phyloP scores from a whole-genome alignment of 1,140 invertebrate genomes.

The Pinna nobilis region DNA sequence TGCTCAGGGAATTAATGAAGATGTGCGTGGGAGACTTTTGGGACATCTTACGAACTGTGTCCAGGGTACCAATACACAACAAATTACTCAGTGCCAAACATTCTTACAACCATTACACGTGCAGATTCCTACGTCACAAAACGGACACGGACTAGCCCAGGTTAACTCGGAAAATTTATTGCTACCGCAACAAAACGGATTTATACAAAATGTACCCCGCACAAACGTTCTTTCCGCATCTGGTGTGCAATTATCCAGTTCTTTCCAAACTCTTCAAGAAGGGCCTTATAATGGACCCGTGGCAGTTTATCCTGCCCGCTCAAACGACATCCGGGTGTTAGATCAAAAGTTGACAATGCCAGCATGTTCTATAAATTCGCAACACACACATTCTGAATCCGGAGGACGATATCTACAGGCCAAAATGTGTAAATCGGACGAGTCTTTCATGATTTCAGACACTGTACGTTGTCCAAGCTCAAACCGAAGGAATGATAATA shows the following conservation, averaged over 20 bases:
- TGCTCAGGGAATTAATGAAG: slow-evolving; percentile 88
- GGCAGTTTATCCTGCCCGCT: slow-evolving; percentile 7
- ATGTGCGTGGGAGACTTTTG: slow-evolving; percentile 68
- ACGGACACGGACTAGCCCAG: neutral
- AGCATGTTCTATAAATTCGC: too few species aligned
- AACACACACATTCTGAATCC: too few species aligned
- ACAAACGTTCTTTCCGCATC: neutral
- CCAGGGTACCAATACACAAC: slow-evolving; percentile 27
- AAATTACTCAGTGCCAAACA: slow-evolving; percentile 1
- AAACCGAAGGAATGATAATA: too few species aligned
- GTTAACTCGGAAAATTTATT: slow-evolving; percentile 20
- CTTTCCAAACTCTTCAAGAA: slow-evolving; percentile 32
- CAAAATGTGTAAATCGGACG: too few species aligned
- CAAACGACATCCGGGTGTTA: neutral
- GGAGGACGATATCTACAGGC: too few species aligned
- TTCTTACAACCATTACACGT: slow-evolving; percentile 32
- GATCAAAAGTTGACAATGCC: too few species aligned
- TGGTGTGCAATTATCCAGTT: slow-evolving; percentile 11
- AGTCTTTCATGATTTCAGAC: neutral
- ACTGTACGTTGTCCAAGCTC: neutral
- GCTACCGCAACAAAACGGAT: neutral
- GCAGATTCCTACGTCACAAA: slow-evolving; percentile 20
- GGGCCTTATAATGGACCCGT: slow-evolving; percentile 10
- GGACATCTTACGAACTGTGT: slow-evolving; percentile 59
- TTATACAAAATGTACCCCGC: too few species aligned